Conservation (phyloP, 2,888 invertebrate species). For the Orchestes rusci region DNA sequence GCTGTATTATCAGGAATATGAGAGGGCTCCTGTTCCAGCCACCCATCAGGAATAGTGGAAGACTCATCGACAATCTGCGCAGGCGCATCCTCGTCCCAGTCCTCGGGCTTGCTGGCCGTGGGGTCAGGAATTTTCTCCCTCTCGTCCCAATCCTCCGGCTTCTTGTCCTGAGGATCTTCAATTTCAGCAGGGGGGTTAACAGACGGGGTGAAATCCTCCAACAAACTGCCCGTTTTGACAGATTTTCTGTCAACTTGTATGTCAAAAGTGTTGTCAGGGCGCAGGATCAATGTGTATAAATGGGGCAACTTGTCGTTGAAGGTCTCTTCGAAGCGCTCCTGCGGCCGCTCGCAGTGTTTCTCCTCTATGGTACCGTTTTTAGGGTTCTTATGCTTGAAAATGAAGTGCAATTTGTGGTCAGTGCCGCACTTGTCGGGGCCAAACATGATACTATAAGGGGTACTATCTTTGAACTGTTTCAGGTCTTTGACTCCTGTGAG, state of each 20-base stretch:
- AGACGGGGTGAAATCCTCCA: constrained; percentile 86
- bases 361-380: constrained; percentile 82
- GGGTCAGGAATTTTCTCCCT: constrained; percentile 46
- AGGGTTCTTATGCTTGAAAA: constrained; percentile 93
- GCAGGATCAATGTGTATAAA: constrained; percentile 71
- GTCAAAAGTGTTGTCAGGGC: constrained; percentile 72
- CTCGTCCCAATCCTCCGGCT: constrained; percentile 96
- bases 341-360: constrained; percentile 92
- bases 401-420: constrained; percentile 86
- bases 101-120: constrained; percentile 78
- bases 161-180: constrained; percentile 78
- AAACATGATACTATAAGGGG: constrained; percentile 98
- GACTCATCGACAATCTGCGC: constrained; percentile 79
- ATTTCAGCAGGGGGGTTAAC: constrained; percentile 94
- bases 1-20: constrained; percentile 83
- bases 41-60: constrained; percentile 80
- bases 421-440: constrained; percentile 99
- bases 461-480: constrained; percentile 85
- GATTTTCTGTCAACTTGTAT: constrained; percentile 77
- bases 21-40: constrained; percentile 87
- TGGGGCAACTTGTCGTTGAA: constrained; percentile 92
- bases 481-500: constrained; percentile 69
- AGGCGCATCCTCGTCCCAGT: constrained; percentile 95
- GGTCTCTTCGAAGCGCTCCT: constrained; percentile 71
- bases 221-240: constrained; percentile 76